A percentile compares a stretch with the other conserved stretches of the same genome.
These are phyloP conservation scores for Phortica okadai DNA, from an alignment of 2,888 invertebrate species.

Conservation along the genomic window DNA sequence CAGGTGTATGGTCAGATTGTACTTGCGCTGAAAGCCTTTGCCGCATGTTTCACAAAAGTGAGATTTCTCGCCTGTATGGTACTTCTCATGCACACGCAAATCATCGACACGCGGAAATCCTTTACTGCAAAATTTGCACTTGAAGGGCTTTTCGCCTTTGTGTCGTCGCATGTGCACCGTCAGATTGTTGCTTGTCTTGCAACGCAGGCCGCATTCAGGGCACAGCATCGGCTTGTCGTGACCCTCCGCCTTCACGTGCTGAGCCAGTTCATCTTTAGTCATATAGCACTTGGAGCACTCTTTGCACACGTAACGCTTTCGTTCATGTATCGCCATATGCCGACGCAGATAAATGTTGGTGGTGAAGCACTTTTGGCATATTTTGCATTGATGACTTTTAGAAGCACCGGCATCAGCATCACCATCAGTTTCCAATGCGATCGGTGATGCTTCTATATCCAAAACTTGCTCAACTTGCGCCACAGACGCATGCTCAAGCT, in stretches of 20 bases:
- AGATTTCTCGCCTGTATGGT: constrained; percentile 78
- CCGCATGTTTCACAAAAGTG: constrained; percentile 77
- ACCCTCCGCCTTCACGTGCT: constrained; percentile 77
- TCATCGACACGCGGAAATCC: constrained; percentile 78
- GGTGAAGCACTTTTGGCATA: constrained; percentile 73
- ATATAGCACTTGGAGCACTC: constrained; percentile 65
- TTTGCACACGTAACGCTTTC: constrained; percentile 66
- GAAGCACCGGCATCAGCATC: not conserved
- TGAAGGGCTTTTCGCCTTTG: constrained; percentile 78
- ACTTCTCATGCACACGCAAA: constrained; percentile 78
- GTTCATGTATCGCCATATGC: constrained; percentile 73
- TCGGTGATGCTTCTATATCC: too few relatives aligned
- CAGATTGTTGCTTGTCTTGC: constrained; percentile 78
- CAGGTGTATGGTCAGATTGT: constrained; percentile 78
- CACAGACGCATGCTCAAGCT: not conserved
- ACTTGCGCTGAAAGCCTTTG: constrained; percentile 76
- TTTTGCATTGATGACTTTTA: constrained; percentile 54
- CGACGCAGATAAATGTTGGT: constrained; percentile 77
- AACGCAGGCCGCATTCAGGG: constrained; percentile 78
- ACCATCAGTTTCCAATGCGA: too few relatives aligned
- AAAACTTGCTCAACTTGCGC: not conserved
- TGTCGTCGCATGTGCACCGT: constrained; percentile 78
- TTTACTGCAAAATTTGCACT: constrained; percentile 79
- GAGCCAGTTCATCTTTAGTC: constrained; percentile 77
- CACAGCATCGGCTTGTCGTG: constrained; percentile 78